phyloP scores from a whole-genome alignment of 2,888 invertebrate genomes.

The Tubulanus polymorphus region DNA sequence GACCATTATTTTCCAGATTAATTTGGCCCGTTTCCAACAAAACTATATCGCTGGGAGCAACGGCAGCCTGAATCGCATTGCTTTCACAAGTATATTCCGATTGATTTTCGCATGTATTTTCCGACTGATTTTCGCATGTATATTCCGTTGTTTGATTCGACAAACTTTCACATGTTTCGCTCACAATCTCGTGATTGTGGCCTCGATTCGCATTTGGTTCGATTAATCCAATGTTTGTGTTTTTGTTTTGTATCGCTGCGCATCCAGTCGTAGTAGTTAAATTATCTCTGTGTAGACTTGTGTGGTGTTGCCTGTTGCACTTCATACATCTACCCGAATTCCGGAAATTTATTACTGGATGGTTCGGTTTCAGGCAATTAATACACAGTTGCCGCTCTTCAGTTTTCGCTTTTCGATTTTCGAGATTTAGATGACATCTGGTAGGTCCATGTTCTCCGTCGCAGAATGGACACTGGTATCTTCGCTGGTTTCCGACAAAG shows the following conservation, averaged over 20 bases:
- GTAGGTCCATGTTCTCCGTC: neutral
- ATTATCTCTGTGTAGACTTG: neutral
- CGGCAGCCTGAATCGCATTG: no score
- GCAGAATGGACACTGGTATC: neutral
- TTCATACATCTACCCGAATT: neutral
- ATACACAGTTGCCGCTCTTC: neutral
- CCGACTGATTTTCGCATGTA: no score
- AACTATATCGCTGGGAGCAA: neutral
- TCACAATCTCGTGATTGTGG: no score
- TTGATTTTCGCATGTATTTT: no score
- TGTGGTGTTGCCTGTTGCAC: neutral
- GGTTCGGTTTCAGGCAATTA: neutral
- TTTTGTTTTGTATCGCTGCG: no score
- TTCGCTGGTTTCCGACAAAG: no score
- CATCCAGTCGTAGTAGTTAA: no score
- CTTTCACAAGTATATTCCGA: no score
- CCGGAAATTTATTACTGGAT: neutral
- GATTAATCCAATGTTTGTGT: no score
- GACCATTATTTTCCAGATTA: neutral
- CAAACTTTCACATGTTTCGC: no score
- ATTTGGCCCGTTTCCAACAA: neutral
- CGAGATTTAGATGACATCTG: neutral
- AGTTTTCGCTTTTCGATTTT: neutral
- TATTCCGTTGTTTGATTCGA: no score
- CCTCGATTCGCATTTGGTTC: no score